phyloP scores from a whole-genome alignment of 2,888 invertebrate species.

The Parthenolecanium corni region DNA sequence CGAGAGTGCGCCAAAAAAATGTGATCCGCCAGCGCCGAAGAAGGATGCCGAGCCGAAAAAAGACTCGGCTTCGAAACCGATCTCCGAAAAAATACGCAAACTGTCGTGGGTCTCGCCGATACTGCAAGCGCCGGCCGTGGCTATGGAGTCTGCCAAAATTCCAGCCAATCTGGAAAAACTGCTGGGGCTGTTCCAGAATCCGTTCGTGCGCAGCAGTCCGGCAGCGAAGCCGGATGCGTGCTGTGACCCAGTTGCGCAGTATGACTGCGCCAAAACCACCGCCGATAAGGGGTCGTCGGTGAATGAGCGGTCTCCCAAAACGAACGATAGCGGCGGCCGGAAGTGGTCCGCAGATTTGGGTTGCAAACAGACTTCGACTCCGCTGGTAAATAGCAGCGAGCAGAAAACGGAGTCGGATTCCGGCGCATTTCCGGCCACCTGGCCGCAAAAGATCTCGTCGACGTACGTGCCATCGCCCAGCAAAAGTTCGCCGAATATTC shows the following conservation, averaged over 20 bases:
- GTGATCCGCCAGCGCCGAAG: not conserved
- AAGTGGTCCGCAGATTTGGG: not conserved
- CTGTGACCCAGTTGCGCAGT: not conserved
- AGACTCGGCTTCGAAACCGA: constrained; percentile 40
- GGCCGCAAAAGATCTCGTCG: constrained; percentile 31
- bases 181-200: constrained; percentile 53
- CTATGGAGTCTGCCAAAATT: constrained; percentile 40
- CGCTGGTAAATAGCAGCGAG: not conserved
- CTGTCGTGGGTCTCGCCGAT: constrained; percentile 45
- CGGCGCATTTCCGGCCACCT: constrained; percentile 29
- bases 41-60: not conserved
- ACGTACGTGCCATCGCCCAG: constrained; percentile 25
- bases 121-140: constrained; percentile 40
- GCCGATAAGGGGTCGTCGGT: not conserved
- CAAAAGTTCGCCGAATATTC: constrained; percentile 31
- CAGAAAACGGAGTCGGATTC: not conserved
- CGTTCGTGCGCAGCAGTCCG: constrained; percentile 34
- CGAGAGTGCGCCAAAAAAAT: constrained; percentile 38
- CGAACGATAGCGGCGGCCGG: not conserved
- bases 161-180: constrained; percentile 54
- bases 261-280: not conserved
- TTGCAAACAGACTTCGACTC: constrained; percentile 1
- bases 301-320: not conserved
- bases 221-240: not conserved
- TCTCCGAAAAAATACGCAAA: constrained; percentile 44